Percentiles rank a stretch among this genome's conserved stretches.
These are phyloP conservation scores for Lysiphlebus fabarum DNA, from an alignment of 1,140 invertebrate genomes.

Conservation along the genomic window DNA sequence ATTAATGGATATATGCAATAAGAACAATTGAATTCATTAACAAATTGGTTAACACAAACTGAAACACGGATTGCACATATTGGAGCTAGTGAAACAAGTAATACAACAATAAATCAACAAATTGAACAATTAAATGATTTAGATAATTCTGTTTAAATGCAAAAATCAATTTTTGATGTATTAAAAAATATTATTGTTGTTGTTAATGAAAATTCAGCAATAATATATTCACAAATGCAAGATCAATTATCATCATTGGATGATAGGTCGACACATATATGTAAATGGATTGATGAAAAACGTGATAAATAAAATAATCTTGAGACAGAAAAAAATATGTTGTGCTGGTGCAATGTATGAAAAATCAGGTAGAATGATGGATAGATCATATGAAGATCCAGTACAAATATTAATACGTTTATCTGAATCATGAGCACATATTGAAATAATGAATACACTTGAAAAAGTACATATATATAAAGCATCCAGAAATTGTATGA, in stretches of 20 bases:
- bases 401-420: conserved; percentile 87
- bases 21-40: conserved; percentile 66
- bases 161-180: conserved; percentile 78
- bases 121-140: conserved; percentile 63
- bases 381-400: conserved; percentile 95
- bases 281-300: conserved; percentile 76
- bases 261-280: conserved; percentile 83
- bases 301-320: conserved; percentile 64
- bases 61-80: conserved; percentile 79
- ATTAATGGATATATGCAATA: conserved; percentile 68
- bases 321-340: conserved; percentile 67
- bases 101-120: conserved; percentile 55
- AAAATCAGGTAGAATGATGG: conserved; percentile 94
- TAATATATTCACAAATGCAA: conserved; percentile 68
- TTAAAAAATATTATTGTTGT: conserved; percentile 85
- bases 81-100: conserved; percentile 54
- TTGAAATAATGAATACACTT: conserved; percentile 95
- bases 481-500: conserved; percentile 76
- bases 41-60: conserved; percentile 76
- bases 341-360: conserved; percentile 97
- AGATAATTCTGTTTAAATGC: conserved; percentile 70
- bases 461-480: conserved; percentile 97
- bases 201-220: conserved; percentile 67
- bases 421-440: conserved; percentile 91
- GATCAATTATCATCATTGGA: conserved; percentile 80